Base-by-base conservation (phyloP, 1,140 invertebrate genomes). In the Drosophila ambigua region DNA sequence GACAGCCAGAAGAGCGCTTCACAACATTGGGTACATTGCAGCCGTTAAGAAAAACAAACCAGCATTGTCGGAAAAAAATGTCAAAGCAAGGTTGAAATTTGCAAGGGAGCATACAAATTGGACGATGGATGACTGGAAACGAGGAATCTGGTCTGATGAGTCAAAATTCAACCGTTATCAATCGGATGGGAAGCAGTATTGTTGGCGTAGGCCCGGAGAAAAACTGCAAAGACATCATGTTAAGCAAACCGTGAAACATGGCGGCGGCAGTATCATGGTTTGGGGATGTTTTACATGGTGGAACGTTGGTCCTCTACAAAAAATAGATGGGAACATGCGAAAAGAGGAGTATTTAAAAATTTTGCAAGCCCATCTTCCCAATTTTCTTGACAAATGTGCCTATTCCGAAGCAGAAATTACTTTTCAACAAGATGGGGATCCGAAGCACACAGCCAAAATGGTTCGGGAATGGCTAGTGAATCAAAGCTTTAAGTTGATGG, bases 301-400 rank as follows among this genome's bases (percentile, higher is more conserved):
- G 26, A 9, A 52, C 13, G 28, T 59, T 48, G 44, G 16, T 6
- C 26, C 15, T 1, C 31, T 58, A 16, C 26, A 48, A 9, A 48
- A 48, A 48, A 58, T 58, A 13, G 44, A 58, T n/a, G 44, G 55
- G 5, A 58, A 35, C 20, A 58, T 58, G 44, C 16, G 26, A 35
- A 58, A 51, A 50, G 60, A 63, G 16, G 39, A 58, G 16, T 44
- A 58, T n/a, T 28, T 65, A 11, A 39, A 50, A 24, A 59, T 59
- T 53, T 59, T 43, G 26, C 39, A 59, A 28, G 11, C 51, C 52
- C n/a, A 43, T 50, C 51, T 59, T 59, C 16, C 15, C 54, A 46
- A 72, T 59, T 72, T 45, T 62, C 13, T 62, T 1, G 52, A 57
- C 1, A 20, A 45, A 24, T 41, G 41, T 46, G 41, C 53, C 4